Base-by-base conservation (phyloP, 2,888 invertebrate genomes). In the Vandiemenella viatica region DNA sequence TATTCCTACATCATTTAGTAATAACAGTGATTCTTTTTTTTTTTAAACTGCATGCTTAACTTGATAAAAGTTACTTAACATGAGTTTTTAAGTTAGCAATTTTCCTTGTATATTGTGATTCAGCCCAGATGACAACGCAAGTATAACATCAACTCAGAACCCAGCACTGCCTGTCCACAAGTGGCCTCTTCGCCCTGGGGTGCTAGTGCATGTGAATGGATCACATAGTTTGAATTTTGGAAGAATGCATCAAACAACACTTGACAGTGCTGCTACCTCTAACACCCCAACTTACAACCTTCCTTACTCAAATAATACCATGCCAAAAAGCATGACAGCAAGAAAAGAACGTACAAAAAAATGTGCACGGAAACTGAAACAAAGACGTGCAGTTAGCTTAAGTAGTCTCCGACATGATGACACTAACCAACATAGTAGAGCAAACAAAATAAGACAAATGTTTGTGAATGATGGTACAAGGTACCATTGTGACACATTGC, bases 131-230 rank as follows among this genome's bases (percentile, higher is more conserved):
- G 53, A 50, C 42, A 46, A 48, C 45, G 37, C 48, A 22, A 45
- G 21, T 19, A 17, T 45, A 37, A 8, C 20, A 48, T 23, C 50
- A 20, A 38, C 37, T 37, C 50, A 48, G 18, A 23, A 41, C 13
- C 50, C 23, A 16, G n/a, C 46, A 10, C 42, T 22, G 40, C 50
- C 53, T 8, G 49, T 49, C 22, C 79, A 72, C 57, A 81, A 85
- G 63, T 91, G 90, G 90, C 90, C 90, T 7, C 67, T 89, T 52
- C 83, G 86, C 61, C 89, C 90, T 3, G 90, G 90, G 46, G 88
- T 90, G 47, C 72, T 90, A 60, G 83, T 90, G 44, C 90, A 90
- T 64, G 82, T 89, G 19, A 88, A 88, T 68, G 84, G 85, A 49
- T 79, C 83, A 64, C 83, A 85, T 65, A 83, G 82, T 58, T 67